Base-by-base conservation (phyloP, 2,797 vertebrate species). In the Lacerta viridis region DNA sequence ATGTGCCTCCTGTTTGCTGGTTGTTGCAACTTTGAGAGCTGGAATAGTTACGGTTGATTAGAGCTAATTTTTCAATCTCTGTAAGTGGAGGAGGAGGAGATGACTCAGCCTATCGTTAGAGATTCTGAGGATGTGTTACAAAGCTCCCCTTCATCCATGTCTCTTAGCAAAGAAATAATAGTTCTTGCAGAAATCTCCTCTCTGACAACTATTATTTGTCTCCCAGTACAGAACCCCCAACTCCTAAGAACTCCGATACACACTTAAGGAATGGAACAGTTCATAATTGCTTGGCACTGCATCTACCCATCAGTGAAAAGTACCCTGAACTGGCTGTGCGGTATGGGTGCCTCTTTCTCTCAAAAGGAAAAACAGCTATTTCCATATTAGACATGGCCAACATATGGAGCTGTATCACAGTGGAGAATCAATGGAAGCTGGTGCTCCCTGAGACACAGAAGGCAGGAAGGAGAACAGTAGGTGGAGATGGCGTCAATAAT, bases 21-120 rank as follows among this genome's bases (percentile, higher is more conserved):
- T 55, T 80, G 78, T n/a, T 20, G 23, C 66, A 33, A 59, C 46
- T 80, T 59, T 80, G 50, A 80, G n/a, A 55, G 17, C 50, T 61
- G 50, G 7, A 55, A 55, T 23, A 59, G 61, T 64, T 81, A 41
- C 64, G 36, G 33, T 41, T 82, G 23, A 6, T 43, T 43, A 68
- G 39, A 68, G 80, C 36, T 17, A 68, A 15, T 82, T 41, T 33
- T 36, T 84, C n/a, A 25, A 55, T 33, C 25, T 18, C 5, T 72
- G 29, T 36, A 84, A 55, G 46, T 55, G 17, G n/a, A 72, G 23
- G 18, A 17, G 18, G 23, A 27, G 4, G 59, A 64, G 43, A 83
- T 76, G 72, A 90, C 74, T 85, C 80, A 84, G 69, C 83, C 27
- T 15, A 83, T 50, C 80, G 36, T 82, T 36, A 74, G 88, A 78